phyloP scores from a whole-genome alignment of 1,140 invertebrate species.

The Ips typographus region DNA sequence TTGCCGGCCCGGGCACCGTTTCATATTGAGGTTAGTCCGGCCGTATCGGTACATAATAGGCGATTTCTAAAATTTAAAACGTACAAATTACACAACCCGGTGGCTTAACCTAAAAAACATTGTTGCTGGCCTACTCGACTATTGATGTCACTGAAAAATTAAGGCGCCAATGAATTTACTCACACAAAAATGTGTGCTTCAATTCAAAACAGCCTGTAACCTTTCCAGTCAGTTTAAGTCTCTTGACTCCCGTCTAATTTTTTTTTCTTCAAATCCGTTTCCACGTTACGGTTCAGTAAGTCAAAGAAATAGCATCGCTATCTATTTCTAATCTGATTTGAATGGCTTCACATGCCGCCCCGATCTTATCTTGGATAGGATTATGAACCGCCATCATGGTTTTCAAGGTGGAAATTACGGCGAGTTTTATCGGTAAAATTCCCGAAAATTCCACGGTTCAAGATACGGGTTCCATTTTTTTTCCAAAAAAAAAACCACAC shows the following conservation, averaged over 20 bases:
- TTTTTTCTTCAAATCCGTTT: constrained; percentile 24
- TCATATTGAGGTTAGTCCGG: too few species aligned
- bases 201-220: too few species aligned
- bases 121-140: too few species aligned
- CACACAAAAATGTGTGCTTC: too few species aligned
- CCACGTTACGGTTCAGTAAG: constrained; percentile 30
- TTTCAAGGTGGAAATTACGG: neutral
- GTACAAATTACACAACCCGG: too few species aligned
- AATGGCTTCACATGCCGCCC: constrained; percentile 26
- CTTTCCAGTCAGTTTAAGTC: neutral
- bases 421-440: constrained; percentile 9
- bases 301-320: constrained; percentile 34
- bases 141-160: too few species aligned
- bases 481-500: neutral
- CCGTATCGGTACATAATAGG: too few species aligned
- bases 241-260: constrained; percentile 5
- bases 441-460: constrained; percentile 7
- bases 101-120: too few species aligned
- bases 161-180: too few species aligned
- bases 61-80: too few species aligned
- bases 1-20: too few species aligned
- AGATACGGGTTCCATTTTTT: neutral
- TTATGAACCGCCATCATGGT: constrained; percentile 28
- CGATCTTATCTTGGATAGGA: constrained; percentile 24
- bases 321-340: constrained; percentile 34